Evolutionary conservation across 2,113 vertebrate genomes (phyloP).

Genomic region (Globicephala melas): DNA sequence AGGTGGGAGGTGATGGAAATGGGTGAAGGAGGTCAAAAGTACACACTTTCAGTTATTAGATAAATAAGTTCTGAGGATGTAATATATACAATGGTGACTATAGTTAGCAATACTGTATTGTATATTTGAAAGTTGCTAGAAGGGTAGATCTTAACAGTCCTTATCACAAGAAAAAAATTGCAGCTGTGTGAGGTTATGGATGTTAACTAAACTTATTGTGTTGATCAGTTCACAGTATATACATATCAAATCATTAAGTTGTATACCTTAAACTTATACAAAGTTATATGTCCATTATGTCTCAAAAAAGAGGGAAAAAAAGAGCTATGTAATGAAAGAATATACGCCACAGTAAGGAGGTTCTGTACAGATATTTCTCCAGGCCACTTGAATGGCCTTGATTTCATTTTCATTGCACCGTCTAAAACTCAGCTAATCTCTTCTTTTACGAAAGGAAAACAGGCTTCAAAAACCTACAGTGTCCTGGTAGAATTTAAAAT

Average conservation of each 20-base stretch:
- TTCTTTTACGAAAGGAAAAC: neutral
- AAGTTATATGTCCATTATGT: neutral
- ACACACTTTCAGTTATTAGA: neutral
- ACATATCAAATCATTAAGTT: neutral
- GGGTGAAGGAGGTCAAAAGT: neutral
- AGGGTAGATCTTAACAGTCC: neutral
- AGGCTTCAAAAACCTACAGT: neutral
- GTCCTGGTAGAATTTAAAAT: neutral
- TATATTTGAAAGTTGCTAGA: neutral
- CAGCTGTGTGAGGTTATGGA: neutral
- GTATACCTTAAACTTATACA: neutral
- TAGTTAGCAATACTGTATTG: neutral
- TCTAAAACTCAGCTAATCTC: neutral
- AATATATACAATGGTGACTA: neutral
- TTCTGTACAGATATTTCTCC: no score
- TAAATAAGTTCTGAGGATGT: neutral
- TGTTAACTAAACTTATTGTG: neutral
- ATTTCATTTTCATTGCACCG: neutral
- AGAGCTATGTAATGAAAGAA: neutral
- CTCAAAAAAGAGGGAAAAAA: neutral
- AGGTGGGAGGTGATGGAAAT: neutral
- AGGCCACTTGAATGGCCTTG: neutral
- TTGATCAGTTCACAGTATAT: neutral
- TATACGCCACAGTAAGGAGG: no score
- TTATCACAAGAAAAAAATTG: neutral